Evolutionary conservation across 2,113 vertebrate genomes (phyloP), one percentile per base, ranked within the genome.

Genomic region (Psittacara wagleri): DNA sequence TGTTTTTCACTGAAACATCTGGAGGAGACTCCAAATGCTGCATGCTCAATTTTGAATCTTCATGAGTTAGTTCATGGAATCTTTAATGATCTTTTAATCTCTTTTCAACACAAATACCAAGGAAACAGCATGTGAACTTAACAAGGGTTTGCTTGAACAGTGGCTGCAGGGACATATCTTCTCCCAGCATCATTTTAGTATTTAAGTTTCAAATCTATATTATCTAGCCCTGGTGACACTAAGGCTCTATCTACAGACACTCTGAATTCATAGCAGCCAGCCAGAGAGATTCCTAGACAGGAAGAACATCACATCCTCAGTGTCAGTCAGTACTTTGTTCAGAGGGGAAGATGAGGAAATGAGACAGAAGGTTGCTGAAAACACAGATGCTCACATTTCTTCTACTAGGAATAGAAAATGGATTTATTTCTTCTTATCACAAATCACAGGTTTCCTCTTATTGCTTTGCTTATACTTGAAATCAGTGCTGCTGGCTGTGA

Each of bases 331-430:
- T 35, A 76, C 80, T 76, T 78, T 92, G 62, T 66, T 88, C 62
- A 46, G 73, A 79, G 59, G 46, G 37, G 83, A 85, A 76, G 78
- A 88, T 44, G n/a, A 86, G n/a, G 63, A 93, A 92, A 89, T 1
- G 4, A 84, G 73, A 85, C 92, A 96, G 92, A 93, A 96, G 90
- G 80, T 11, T 87, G 57, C 44, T 82, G 86, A 73, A 95, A 94
- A 94, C 81, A 93, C 86, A 96, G 94, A 94, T 93, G 95, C n/a
- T 94, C 83, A 29, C 73, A 46, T 87, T 94, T 76, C 57, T 84
- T 57, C 77, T 67, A 66, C 80, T 79, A 27, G 76, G 84, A 90
- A 75, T 33, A 94, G 44, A 63, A 44, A 27, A 75, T n/a, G 20
- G 37, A 78, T 81, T 86, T 86, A 73, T 92, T 90, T 77, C 51